Evolutionary conservation across 2,113 vertebrate species (phyloP).

Genomic region (Cairina moschata): DNA sequence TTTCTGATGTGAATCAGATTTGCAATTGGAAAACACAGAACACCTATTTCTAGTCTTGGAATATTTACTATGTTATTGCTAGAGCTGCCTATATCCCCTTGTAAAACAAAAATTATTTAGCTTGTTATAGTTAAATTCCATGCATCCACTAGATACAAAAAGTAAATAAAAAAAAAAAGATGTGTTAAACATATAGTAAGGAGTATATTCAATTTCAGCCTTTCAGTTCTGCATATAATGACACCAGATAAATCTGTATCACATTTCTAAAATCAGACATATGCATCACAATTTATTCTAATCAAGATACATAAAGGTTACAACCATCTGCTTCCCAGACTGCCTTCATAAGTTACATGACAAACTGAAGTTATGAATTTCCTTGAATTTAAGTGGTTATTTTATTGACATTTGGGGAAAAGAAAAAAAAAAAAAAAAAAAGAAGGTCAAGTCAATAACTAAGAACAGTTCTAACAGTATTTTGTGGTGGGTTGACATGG

Average conservation of each 20-base stretch:
- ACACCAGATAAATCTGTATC: not conserved
- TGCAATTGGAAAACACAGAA: conserved; percentile 2
- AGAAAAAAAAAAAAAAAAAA: not conserved
- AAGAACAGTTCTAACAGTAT: conserved; percentile 41
- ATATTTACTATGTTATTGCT: not conserved
- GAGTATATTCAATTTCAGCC: not conserved
- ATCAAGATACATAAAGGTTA: conserved; percentile 41
- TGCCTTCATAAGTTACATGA: conserved; percentile 32
- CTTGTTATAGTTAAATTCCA: too few relatives aligned
- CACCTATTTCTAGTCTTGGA: not conserved
- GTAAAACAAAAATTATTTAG: conserved; percentile 1
- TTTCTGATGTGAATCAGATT: not conserved
- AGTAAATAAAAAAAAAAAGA: not conserved
- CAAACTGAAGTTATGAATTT: conserved; percentile 53
- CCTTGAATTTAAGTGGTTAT: conserved; percentile 58
- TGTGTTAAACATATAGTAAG: not conserved
- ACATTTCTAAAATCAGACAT: not conserved
- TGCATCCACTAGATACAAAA: not conserved
- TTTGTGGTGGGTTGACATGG: conserved; percentile 28
- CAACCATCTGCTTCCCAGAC: not conserved
- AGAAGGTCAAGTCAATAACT: conserved; percentile 75
- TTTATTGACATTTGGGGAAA: conserved; percentile 56
- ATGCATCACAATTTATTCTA: not conserved
- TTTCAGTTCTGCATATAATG: not conserved
- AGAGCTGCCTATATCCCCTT: not conserved